These are phyloP conservation scores for Scaptomyza graminum DNA, from an alignment of 1,140 invertebrate species.

Conservation along the genomic window DNA sequence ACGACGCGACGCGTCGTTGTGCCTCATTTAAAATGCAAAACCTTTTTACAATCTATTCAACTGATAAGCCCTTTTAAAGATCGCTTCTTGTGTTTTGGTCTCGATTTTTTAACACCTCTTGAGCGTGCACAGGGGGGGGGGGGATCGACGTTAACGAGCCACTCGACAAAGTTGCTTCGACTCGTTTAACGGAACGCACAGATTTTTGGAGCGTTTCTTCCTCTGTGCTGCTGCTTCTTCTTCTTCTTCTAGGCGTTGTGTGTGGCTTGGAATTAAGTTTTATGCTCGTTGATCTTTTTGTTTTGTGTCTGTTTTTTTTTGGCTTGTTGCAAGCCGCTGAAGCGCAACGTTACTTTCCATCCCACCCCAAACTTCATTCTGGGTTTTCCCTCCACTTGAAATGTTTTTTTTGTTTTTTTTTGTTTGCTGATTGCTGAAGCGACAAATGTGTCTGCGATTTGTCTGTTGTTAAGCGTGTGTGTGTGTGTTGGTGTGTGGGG, in stretches of 20 bases:
- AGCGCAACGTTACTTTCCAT: slow-evolving; percentile 38
- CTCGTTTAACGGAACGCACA: too few relatives aligned
- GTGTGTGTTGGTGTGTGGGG: slow-evolving; percentile 37
- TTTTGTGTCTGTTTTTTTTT: neutral
- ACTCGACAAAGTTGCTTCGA: neutral
- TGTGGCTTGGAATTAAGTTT: slow-evolving; percentile 19
- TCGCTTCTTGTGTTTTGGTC: slow-evolving; percentile 19
- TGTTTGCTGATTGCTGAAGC: slow-evolving; percentile 69
- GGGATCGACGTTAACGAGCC: slow-evolving; percentile 46
- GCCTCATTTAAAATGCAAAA: slow-evolving; percentile 74
- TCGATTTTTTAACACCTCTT: slow-evolving; percentile 46
- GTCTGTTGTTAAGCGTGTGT: slow-evolving; percentile 26
- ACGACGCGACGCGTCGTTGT: neutral
- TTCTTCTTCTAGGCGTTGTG: slow-evolving; percentile 7
- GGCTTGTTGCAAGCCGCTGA: slow-evolving; percentile 23
- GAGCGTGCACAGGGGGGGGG: slow-evolving; percentile 21
- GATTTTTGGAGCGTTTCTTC: neutral
- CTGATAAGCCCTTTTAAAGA: slow-evolving; percentile 63
- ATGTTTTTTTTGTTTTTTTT: neutral
- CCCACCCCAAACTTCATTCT: neutral
- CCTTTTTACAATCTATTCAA: slow-evolving; percentile 40
- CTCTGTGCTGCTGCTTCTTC: too few relatives aligned
- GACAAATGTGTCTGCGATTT: slow-evolving; percentile 67
- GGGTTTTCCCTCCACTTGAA: neutral
- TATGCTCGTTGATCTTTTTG: slow-evolving; percentile 10